These are phyloP conservation scores for Ctenoplectra terminalis DNA, from an alignment of 1,140 invertebrate species.

Conservation along the genomic window DNA sequence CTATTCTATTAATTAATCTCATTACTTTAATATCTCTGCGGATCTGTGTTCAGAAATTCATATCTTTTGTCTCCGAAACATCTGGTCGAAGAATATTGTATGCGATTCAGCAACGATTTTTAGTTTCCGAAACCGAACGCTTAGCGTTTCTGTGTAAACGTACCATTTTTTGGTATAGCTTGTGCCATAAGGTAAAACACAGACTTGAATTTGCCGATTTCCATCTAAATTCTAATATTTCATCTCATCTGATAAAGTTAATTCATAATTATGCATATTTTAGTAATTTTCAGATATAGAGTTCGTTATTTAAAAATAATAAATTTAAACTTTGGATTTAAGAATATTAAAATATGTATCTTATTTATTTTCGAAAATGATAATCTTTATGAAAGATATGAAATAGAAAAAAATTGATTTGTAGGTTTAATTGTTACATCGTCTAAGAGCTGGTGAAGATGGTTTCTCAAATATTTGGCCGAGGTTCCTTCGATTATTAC, in stretches of 20 bases:
- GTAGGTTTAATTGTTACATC: no score
- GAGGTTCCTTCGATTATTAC: slow-evolving; percentile 38
- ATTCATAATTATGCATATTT: no score
- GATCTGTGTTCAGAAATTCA: slow-evolving; percentile 38
- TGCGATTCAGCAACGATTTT: neutral
- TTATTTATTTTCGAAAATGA: no score
- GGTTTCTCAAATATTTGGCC: slow-evolving; percentile 1
- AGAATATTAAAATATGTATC: no score
- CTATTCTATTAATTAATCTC: slow-evolving; percentile 76
- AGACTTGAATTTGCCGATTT: no score
- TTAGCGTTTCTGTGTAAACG: neutral
- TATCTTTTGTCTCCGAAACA: slow-evolving; percentile 26
- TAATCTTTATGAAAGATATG: no score
- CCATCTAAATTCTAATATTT: no score
- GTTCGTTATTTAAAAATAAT: no score
- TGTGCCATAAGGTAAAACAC: neutral
- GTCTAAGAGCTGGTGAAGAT: neutral
- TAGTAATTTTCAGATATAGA: no score
- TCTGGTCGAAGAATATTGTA: neutral
- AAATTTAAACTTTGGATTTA: no score
- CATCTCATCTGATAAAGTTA: no score
- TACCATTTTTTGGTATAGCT: neutral
- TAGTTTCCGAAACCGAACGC: neutral
- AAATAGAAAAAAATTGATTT: no score
- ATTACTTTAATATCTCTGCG: slow-evolving; percentile 69